Percentiles rank a stretch among this genome's conserved stretches.
These are phyloP conservation scores for Andricus quercusramuli DNA, from an alignment of 2,888 invertebrate species.

Conservation along the genomic window DNA sequence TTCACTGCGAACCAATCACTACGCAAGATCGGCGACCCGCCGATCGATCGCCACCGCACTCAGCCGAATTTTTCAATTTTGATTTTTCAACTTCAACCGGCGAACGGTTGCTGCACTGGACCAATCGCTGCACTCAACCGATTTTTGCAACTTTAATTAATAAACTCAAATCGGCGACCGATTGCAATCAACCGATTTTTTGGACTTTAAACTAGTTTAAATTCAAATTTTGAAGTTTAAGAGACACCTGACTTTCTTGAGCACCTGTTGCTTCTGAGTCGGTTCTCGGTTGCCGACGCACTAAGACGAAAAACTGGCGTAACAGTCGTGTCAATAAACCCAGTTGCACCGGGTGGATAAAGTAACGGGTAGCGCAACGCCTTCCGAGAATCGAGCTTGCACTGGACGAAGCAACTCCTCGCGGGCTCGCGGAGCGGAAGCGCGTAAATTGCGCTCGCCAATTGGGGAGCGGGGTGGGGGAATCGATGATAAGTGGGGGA, in stretches of 20 bases:
- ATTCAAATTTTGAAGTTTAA: not conserved
- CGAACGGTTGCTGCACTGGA: not conserved
- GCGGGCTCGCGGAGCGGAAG: slow-evolving; percentile 42
- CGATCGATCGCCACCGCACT: not conserved
- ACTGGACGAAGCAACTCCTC: slow-evolving; percentile 30
- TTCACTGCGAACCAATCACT: slow-evolving; percentile 23
- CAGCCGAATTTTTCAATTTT: not conserved
- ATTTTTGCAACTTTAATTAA: not conserved
- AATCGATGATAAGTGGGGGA: slow-evolving; percentile 5
- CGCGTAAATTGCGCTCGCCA: slow-evolving; percentile 24
- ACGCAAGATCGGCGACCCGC: not conserved
- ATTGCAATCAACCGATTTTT: not conserved
- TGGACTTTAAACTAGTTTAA: not conserved
- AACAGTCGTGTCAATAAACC: slow-evolving; percentile 16
- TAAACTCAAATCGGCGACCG: not conserved
- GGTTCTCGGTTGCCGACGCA: not conserved
- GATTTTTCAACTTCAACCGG: not conserved
- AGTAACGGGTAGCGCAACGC: slow-evolving; percentile 35
- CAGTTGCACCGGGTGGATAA: slow-evolving; percentile 36
- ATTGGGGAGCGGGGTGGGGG: not conserved
- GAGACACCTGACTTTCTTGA: not conserved
- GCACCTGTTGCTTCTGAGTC: not conserved
- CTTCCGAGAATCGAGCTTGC: slow-evolving; percentile 17
- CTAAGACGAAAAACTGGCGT: not conserved
- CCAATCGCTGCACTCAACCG: too few species aligned